Base-by-base conservation (phyloP, 2,797 vertebrate genomes). In the Girardinus metallicus region DNA sequence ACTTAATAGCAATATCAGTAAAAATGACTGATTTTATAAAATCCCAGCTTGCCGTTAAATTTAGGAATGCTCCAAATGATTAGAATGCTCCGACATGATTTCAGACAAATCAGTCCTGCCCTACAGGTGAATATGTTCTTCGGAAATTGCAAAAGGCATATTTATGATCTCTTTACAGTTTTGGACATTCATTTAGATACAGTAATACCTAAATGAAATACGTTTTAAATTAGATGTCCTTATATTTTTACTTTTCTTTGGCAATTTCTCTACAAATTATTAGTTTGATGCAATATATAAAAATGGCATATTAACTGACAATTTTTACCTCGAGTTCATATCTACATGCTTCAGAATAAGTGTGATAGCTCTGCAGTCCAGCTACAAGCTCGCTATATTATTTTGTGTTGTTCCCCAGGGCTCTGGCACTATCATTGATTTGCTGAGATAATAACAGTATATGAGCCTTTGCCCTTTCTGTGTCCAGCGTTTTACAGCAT, bases 371-470 rank as follows among this genome's bases (percentile, higher is more conserved):
- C n/a, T 21, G 31, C 34, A 74, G 76, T 87, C 76, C 70, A 72
- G 64, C 76, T 86, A 79, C 46, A 70, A 68, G 71, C 16, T 74
- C 0, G 29, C 72, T 82, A 47, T 82, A 87, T 77, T 66, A 49
- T 46, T 41, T 71, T 29, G 80, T 74, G 77, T 86, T 86, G 88
- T 49, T 66, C 87, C 86, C 84, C 31, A 43, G 43, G 77, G 86
- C 85, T 72, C 79, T 74, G 78, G 75, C 77, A 87, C 85, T 87
- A 89, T 83, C 91, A 91, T 90, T 93, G 93, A 95, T 95, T 94
- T 93, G 93, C 90, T 82, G 91, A 94, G 89, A 90, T 93, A 94
- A 94, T 92, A 95, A 94, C 90, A 73, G 86, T 93, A 93, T 93
- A 95, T 80, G 91, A 92, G 86, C 74, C 88, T 91, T 92, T 89